Evolutionary conservation across 2,888 invertebrate species (phyloP).

Genomic region (Heteromurus nitidus): DNA sequence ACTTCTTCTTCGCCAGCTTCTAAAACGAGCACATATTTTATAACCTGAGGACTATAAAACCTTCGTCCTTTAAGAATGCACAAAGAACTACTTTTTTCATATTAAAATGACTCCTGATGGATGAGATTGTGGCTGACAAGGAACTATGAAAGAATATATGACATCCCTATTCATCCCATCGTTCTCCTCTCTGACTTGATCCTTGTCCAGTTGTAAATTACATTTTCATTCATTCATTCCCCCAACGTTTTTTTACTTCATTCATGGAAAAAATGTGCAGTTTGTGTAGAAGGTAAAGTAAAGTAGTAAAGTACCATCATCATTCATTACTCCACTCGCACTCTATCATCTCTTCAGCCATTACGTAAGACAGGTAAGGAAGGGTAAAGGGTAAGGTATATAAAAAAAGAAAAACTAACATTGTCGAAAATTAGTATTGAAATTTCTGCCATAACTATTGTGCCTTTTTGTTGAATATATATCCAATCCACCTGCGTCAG

Average conservation of each 20-base stretch:
- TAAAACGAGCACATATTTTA: constrained; percentile 23
- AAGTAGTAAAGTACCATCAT: constrained; percentile 5
- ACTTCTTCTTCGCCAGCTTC: too few species aligned
- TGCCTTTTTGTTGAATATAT: too few species aligned
- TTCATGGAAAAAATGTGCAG: constrained; percentile 65
- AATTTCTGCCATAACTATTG: too few species aligned
- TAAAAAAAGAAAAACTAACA: too few species aligned
- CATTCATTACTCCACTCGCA: constrained; percentile 21
- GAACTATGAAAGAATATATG: not conserved
- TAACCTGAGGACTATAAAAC: constrained; percentile 13
- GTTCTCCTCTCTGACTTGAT: constrained; percentile 8
- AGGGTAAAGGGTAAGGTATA: constrained; percentile 28
- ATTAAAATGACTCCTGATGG: constrained; percentile 54
- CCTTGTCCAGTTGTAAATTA: constrained; percentile 32
- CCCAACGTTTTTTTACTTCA: constrained; percentile 52
- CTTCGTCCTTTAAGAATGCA: constrained; percentile 20
- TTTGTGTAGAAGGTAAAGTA: constrained; percentile 28
- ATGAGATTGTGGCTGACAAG: constrained; percentile 18
- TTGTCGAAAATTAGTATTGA: too few species aligned
- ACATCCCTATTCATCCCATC: constrained; percentile 32
- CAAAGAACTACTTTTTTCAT: constrained; percentile 45
- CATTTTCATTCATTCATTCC: constrained; percentile 22
- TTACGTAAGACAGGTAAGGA: constrained; percentile 61
- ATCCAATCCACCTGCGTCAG: constrained; percentile 14
- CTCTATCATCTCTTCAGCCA: constrained; percentile 33